phyloP scores from a whole-genome alignment of 1,140 invertebrate species.

The Brachionus angularis region DNA sequence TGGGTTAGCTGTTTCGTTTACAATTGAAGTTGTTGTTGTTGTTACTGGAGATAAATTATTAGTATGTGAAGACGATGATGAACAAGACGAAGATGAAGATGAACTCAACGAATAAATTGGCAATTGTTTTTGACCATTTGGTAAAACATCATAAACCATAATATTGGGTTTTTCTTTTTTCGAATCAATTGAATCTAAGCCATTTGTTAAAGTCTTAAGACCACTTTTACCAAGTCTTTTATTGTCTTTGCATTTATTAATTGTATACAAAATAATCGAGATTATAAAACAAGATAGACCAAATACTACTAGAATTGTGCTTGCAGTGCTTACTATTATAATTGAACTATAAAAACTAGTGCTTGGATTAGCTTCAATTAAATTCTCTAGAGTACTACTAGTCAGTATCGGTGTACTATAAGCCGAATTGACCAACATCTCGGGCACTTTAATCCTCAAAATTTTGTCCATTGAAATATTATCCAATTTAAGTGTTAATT shows the following conservation, averaged over 20 bases:
- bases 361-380: too few relatives aligned
- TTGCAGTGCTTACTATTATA: slow-evolving; percentile 1
- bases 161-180: neutral
- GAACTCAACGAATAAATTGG: neutral
- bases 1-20: neutral
- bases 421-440: too few relatives aligned
- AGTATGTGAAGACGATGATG: too few relatives aligned
- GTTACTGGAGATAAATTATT: slow-evolving; percentile 25
- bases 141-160: slow-evolving; percentile 28
- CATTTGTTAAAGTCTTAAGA: neutral
- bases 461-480: too few relatives aligned
- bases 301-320: neutral
- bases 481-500: neutral
- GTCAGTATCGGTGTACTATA: too few relatives aligned
- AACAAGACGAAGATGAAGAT: slow-evolving; percentile 14
- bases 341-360: slow-evolving; percentile 5
- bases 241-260: neutral
- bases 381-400: too few relatives aligned
- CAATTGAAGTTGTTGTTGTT: slow-evolving; percentile 13
- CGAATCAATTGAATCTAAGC: neutral
- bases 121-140: slow-evolving; percentile 1
- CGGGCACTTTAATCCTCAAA: too few relatives aligned
- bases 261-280: neutral
- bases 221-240: neutral
- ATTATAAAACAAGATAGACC: neutral